Percentiles rank a stretch among this genome's conserved stretches.
Evolutionary conservation across 2,113 vertebrate species (phyloP).

Genomic region (Gymnogyps californianus): DNA sequence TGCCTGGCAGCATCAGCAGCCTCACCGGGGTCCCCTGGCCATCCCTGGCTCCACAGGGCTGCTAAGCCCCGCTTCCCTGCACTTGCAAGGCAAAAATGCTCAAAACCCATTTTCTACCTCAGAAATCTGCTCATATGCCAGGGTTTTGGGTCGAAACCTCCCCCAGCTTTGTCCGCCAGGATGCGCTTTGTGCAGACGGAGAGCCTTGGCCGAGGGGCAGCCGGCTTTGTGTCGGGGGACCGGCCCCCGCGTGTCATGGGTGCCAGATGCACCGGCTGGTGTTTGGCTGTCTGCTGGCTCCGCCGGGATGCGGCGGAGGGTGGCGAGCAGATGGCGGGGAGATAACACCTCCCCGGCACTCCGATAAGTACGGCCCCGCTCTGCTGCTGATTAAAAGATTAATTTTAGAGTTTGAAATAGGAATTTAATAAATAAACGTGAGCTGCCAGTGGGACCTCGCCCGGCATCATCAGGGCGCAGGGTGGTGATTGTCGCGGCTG

Average conservation of each 20-base stretch:
- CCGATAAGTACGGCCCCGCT: not conserved
- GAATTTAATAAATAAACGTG: not conserved
- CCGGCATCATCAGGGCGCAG: fast-evolving
- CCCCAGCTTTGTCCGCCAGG: not conserved
- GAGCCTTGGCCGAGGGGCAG: fast-evolving
- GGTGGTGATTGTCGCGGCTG: fast-evolving
- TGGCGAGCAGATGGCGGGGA: constrained; percentile 48
- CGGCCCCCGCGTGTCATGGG: fast-evolving
- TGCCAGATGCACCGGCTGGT: not conserved
- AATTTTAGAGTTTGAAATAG: constrained; percentile 37
- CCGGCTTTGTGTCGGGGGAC: not conserved
- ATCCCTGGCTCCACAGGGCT: not conserved
- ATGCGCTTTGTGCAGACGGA: not conserved
- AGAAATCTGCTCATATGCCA: fast-evolving
- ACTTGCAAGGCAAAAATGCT: not conserved
- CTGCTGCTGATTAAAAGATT: constrained; percentile 60
- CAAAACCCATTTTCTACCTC: not conserved
- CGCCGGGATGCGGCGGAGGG: not conserved
- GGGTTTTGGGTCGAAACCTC: not conserved
- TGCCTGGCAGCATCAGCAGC: fast-evolving
- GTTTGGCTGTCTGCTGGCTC: not conserved
- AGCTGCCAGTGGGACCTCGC: not conserved
- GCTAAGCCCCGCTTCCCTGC: not conserved
- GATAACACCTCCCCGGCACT: constrained; percentile 21
- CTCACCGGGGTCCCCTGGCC: fast-evolving